These are phyloP conservation scores for Myotis vivesi DNA, from an alignment of 2,797 vertebrate species.

Conservation along the genomic window DNA sequence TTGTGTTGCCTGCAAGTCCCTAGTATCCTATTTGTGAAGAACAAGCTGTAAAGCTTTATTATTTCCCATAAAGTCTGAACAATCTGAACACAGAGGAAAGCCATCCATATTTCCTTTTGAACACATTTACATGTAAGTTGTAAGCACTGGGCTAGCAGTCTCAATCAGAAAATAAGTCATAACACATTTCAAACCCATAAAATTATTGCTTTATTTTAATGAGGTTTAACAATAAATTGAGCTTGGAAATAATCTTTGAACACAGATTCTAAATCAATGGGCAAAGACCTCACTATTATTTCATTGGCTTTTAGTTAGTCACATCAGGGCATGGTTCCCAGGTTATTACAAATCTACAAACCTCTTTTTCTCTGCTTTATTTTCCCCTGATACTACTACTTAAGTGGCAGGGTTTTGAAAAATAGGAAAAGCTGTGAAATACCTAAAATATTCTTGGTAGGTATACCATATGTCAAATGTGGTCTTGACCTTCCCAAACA, in stretches of 20 bases:
- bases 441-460: neutral
- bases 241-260: slow-evolving; percentile 62
- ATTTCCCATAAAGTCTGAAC: slow-evolving; percentile 76
- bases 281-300: slow-evolving; percentile 36
- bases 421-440: neutral
- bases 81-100: slow-evolving; percentile 61
- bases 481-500: neutral
- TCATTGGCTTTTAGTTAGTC: slow-evolving; percentile 27
- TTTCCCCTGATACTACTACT: neutral
- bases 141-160: neutral
- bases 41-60: slow-evolving; percentile 75
- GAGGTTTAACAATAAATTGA: slow-evolving; percentile 58
- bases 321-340: neutral
- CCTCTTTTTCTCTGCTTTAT: neutral
- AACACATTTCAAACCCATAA: slow-evolving; percentile 69
- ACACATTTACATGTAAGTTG: slow-evolving; percentile 62
- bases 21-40: slow-evolving; percentile 58
- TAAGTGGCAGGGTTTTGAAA: slow-evolving; percentile 13
- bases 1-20: slow-evolving; percentile 29
- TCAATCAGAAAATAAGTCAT: slow-evolving; percentile 57
- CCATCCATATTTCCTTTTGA: slow-evolving; percentile 71
- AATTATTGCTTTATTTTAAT: slow-evolving; percentile 69
- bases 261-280: slow-evolving; percentile 28
- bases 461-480: neutral
- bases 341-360: neutral